Evolutionary conservation across 92 coral and sea anemone species (phyloP), one percentile per base, ranked within the genome.

Genomic region (Epizoanthus illoricatus): DNA sequence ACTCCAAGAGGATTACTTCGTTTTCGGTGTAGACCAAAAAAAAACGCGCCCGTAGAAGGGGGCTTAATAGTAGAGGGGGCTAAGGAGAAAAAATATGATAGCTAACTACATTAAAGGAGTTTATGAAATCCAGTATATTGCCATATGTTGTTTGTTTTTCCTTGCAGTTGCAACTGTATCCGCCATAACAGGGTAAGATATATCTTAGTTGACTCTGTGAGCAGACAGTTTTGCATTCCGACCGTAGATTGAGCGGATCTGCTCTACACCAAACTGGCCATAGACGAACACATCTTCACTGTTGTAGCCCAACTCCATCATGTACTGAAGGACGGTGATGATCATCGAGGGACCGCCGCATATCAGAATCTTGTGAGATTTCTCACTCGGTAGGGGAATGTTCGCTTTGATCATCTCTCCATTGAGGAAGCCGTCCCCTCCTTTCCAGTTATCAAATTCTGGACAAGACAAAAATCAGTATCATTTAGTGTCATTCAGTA

Each of bases 261-360:
- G 88, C 40, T 85, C 79, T 12, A 42, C 85, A 47, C 88, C 88
- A 33, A 85, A 79, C 61, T 69, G 88, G n/a, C 88, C 88, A 13
- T 85, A 85, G 40, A 85, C 87, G 61, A 85, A 85, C 13, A 85
- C 60, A 20, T 66, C 56, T 43, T 85, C 72, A 15, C 88, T 85
- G 62, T 55, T 40, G 17, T 49, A 85, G 20, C 80, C 88, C 63
- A 78, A 39, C 54, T 79, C 85, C 49, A 69, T 40, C 74, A 85
- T 28, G 19, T 66, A 21, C 28, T 45, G 85, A 54, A 85, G 73
- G n/a, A 79, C 84, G 4, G 85, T 75, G 36, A 79, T 73, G 55
- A 85, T 61, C 88, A 85, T 85, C 19, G 79, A 67, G 19, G 88
- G 84, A 13, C 85, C 88, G 17, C 88, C 88, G 49, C 88, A 85